phyloP scores from a whole-genome alignment of 2,113 vertebrate species.

The Turdus rufiventris region DNA sequence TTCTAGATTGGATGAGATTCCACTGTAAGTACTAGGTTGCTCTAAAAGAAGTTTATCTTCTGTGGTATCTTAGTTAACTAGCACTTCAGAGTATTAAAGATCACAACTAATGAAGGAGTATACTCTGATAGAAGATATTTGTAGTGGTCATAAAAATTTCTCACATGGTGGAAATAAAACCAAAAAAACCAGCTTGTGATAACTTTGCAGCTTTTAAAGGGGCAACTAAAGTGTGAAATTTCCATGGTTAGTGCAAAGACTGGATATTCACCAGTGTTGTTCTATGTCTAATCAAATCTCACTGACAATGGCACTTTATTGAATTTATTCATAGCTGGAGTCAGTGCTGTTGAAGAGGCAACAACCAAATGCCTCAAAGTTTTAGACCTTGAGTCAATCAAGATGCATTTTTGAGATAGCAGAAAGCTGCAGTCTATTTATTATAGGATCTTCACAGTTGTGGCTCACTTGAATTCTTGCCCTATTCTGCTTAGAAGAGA shows the following conservation, averaged over 20 bases:
- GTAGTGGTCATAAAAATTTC: neutral
- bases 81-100: neutral
- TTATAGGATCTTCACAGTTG: neutral
- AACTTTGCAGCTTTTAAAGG: neutral
- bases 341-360: neutral
- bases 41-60: conserved; percentile 38
- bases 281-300: neutral
- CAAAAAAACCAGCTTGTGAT: neutral
- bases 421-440: neutral
- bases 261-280: neutral
- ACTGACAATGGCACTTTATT: neutral
- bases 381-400: neutral
- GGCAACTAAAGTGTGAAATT: neutral
- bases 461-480: neutral
- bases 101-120: neutral
- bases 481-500: neutral
- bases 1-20: conserved; percentile 25
- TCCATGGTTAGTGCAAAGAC: neutral
- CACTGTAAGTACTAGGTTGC: conserved; percentile 8
- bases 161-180: neutral
- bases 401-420: neutral
- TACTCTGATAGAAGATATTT: neutral
- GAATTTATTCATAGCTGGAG: neutral
- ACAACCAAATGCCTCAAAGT: neutral
- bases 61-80: neutral